phyloP scores from a whole-genome alignment of 2,888 invertebrate genomes.

The Pammene fasciana region DNA sequence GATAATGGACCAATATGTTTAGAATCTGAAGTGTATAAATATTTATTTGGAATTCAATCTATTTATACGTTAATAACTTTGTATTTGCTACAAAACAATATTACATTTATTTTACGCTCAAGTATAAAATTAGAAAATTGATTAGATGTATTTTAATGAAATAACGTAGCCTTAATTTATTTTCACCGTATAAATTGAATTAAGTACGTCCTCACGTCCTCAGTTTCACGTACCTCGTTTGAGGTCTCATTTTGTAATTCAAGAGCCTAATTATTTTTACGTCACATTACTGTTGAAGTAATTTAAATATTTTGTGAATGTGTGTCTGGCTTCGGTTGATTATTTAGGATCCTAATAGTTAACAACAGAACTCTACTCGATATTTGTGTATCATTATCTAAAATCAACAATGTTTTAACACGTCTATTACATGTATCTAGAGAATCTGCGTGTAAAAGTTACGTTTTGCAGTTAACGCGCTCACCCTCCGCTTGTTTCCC shows the following conservation, averaged over 20 bases:
- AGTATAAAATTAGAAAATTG: not conserved
- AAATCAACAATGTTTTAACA: not conserved
- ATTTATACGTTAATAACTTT: no score
- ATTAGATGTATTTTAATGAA: conserved; percentile 21
- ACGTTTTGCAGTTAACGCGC: conserved; percentile 62
- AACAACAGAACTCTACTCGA: no score
- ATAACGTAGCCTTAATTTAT: conserved; percentile 31
- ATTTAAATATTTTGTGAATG: not conserved
- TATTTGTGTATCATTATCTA: not conserved
- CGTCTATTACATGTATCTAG: no score
- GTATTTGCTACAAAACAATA: not conserved
- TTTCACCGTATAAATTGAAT: conserved; percentile 19
- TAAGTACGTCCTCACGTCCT: not conserved
- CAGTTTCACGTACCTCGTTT: conserved; percentile 18
- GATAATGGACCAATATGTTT: no score
- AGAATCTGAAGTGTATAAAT: no score
- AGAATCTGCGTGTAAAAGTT: conserved; percentile 40
- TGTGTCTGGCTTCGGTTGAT: no score
- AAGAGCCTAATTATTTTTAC: conserved; percentile 18
- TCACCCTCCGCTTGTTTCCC: conserved; percentile 66
- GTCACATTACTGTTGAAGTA: conserved; percentile 2
- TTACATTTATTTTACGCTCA: not conserved
- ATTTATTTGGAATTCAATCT: no score
- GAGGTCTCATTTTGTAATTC: conserved; percentile 27
- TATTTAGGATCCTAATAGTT: not conserved